Evolutionary conservation across 2,797 vertebrate species (phyloP).

Genomic region (Enteromius viviparus): DNA sequence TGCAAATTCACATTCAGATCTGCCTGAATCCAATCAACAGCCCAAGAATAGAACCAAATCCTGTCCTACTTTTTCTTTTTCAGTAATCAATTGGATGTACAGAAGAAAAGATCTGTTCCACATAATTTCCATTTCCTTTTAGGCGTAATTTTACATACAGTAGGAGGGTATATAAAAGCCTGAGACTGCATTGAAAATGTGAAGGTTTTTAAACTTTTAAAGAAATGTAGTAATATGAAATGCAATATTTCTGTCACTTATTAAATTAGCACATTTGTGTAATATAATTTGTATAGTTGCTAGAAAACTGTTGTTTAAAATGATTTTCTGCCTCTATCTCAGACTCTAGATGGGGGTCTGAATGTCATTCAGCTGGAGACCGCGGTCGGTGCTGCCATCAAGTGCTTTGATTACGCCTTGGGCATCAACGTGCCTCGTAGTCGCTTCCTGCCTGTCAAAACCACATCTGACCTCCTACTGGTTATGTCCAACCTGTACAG

Average conservation of each 20-base stretch:
- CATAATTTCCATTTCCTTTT: background rate
- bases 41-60: background rate
- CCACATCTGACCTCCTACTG: conserved; percentile 94
- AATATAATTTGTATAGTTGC: background rate
- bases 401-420: conserved; percentile 96
- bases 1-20: background rate
- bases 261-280: background rate
- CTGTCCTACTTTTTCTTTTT: background rate
- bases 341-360: conserved; percentile 94
- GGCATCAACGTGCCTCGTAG: conserved; percentile 97
- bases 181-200: background rate
- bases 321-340: conserved; percentile 13
- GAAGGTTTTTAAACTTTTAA: background rate
- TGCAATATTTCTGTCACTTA: background rate
- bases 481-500: conserved; percentile 99
- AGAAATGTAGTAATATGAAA: background rate
- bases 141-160: background rate
- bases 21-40: background rate
- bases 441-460: conserved; percentile 97
- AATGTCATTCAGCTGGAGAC: conserved; percentile 98
- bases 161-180: background rate
- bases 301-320: background rate
- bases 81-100: background rate
- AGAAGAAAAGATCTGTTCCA: background rate
- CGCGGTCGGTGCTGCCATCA: conserved; percentile 95